phyloP scores from a whole-genome alignment of 2,797 vertebrate species.

The Sebastes hubbsi region DNA sequence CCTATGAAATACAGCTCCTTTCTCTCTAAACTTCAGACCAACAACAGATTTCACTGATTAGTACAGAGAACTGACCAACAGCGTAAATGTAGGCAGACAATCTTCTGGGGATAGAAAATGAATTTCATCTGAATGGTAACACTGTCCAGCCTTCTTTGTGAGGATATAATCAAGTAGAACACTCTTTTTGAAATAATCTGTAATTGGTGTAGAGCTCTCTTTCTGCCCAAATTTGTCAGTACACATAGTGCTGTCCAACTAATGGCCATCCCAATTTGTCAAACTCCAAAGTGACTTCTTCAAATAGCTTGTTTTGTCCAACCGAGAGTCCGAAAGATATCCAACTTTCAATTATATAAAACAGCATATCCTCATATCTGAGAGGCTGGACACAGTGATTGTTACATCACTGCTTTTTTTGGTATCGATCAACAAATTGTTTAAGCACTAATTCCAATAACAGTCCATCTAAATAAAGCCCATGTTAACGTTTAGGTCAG shows the following conservation, averaged over 20 bases:
- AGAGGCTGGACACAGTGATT: neutral
- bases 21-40: neutral
- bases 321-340: neutral
- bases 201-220: neutral
- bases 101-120: neutral
- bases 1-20: neutral
- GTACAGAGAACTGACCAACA: neutral
- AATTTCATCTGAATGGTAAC: neutral
- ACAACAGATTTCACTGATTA: constrained; percentile 9
- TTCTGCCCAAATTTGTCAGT: neutral
- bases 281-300: neutral
- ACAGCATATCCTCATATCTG: neutral
- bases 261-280: neutral
- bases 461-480: neutral
- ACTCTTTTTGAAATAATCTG: neutral
- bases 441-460: neutral
- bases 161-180: neutral
- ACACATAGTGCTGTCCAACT: neutral
- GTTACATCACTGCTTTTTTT: neutral
- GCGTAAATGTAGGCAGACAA: neutral
- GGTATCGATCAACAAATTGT: neutral
- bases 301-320: neutral
- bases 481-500: neutral
- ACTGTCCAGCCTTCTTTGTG: neutral
- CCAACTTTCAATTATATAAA: neutral